Evolutionary conservation across 2,797 vertebrate species (phyloP).

Genomic region (Cyclopterus lumpus): DNA sequence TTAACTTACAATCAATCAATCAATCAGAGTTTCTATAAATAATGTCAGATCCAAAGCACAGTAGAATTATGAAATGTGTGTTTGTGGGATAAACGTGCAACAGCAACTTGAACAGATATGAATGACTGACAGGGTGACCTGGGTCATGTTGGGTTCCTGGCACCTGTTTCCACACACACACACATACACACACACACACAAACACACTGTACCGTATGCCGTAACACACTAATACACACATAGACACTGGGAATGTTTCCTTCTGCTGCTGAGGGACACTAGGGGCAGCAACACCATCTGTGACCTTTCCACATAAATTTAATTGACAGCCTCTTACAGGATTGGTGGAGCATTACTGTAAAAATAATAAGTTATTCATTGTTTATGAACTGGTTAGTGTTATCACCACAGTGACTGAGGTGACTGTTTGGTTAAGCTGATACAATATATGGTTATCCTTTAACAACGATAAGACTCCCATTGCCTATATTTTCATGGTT

Average conservation of each 20-base stretch:
- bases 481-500: constrained; percentile 1
- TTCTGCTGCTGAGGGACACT: constrained; percentile 47
- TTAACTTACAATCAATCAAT: not conserved
- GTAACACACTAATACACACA: constrained; percentile 7
- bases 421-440: constrained; percentile 31
- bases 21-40: not conserved
- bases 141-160: not conserved
- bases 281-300: not conserved
- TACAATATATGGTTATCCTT: constrained; percentile 31
- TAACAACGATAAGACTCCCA: constrained; percentile 26
- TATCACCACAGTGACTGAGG: not conserved
- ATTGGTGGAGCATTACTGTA: not conserved
- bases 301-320: constrained; percentile 5
- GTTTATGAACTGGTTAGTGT: constrained; percentile 9
- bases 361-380: not conserved
- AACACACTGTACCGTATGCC: not conserved
- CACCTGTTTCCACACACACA: constrained; percentile 49
- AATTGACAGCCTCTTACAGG: not conserved
- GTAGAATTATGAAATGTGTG: not conserved
- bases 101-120: not conserved
- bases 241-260: constrained; percentile 49
- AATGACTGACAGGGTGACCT: not conserved
- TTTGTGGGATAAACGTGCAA: not conserved
- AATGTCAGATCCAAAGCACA: not conserved
- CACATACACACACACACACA: constrained; percentile 21